Conservation (phyloP, 2,797 vertebrate species). For the Petrocephalus schoutedeni region DNA sequence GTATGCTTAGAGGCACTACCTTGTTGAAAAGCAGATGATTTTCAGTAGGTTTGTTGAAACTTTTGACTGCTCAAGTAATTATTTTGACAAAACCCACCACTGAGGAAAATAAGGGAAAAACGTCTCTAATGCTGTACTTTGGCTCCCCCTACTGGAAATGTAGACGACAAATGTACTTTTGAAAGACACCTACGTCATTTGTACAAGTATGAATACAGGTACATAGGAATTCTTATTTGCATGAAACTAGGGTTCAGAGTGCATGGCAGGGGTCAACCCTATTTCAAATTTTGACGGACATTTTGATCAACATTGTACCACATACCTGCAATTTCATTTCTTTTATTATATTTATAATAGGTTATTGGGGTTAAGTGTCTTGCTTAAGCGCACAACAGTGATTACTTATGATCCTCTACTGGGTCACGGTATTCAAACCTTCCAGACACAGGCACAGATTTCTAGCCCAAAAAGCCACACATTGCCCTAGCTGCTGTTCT, state of each 20-base stretch:
- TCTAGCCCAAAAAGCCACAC: neutral
- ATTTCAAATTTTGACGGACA: neutral
- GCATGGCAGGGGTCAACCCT: neutral
- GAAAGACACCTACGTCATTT: neutral
- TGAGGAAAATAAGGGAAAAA: neutral
- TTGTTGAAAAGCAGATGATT: neutral
- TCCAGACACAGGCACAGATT: neutral
- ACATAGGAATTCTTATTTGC: neutral
- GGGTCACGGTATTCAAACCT: neutral
- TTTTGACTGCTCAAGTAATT: neutral
- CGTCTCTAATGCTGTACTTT: conserved; percentile 35
- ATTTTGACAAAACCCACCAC: neutral
- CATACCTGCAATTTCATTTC: neutral
- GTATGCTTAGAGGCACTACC: neutral
- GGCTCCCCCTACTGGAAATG: conserved; percentile 58
- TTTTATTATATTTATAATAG: neutral
- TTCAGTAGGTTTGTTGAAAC: neutral
- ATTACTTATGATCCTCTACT: neutral
- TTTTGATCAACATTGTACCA: neutral
- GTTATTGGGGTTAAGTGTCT: neutral
- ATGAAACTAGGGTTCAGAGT: neutral
- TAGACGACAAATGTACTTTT: neutral
- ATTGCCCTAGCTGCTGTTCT: neutral
- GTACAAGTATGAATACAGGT: neutral
- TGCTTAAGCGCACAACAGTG: neutral